A percentile compares a stretch with the other conserved stretches of the same genome.
phyloP scores from a whole-genome alignment of 2,888 invertebrate genomes.

The Orthosia gothica region DNA sequence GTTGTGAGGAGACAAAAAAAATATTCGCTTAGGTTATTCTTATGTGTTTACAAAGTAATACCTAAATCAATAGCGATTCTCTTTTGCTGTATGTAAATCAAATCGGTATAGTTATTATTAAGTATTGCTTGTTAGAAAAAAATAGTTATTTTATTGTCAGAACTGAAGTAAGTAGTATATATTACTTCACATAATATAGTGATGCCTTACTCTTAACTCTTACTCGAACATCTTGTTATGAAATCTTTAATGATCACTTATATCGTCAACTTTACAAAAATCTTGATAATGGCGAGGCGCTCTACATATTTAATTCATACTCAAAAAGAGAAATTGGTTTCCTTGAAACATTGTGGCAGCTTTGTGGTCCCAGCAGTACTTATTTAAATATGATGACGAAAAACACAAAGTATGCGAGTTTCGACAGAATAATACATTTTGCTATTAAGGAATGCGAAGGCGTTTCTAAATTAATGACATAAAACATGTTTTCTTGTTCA shows the following conservation, averaged over 20 bases:
- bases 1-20: neutral
- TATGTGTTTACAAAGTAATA: neutral
- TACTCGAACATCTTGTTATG: neutral
- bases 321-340: constrained; percentile 61
- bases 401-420: constrained; percentile 43
- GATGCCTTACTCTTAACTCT: neutral
- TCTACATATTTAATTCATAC: constrained; percentile 22
- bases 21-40: neutral
- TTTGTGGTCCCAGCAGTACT: constrained; percentile 65
- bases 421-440: constrained; percentile 39
- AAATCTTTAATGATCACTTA: neutral
- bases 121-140: neutral
- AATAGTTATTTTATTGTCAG: neutral
- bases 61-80: neutral
- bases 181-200: neutral
- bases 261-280: neutral
- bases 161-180: no score
- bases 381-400: constrained; percentile 64
- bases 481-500: neutral
- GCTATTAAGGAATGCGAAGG: constrained; percentile 45
- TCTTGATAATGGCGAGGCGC: neutral
- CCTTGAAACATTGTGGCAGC: constrained; percentile 61
- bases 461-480: constrained; percentile 22
- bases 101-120: neutral
- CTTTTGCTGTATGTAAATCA: neutral